Base-by-base conservation (phyloP, 2,113 vertebrate genomes). In the Dinomys branickii region DNA sequence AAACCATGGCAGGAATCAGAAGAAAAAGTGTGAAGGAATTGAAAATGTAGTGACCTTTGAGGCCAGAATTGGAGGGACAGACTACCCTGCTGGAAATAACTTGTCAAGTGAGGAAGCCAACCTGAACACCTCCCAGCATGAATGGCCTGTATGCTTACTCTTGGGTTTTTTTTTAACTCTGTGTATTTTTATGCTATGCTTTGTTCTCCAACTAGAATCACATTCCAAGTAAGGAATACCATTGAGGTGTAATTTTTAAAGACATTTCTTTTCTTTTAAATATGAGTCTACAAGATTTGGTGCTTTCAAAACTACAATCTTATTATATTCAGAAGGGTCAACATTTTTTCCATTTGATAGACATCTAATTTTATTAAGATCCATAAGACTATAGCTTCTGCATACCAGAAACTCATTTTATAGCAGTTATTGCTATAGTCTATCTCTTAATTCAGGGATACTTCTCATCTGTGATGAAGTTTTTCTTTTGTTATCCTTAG, bases 331-430 rank as follows among this genome's bases (percentile, higher is more conserved):
- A 92, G 14, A 52, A 71, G 22, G 22, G 59, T 88, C 58, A 93
- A 87, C n/a, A 78, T 7, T 63, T 94, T 91, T 78, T 81, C 33
- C 91, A 92, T 75, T 83, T 88, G 54, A 94, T 91, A 59, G 78
- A 91, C 82, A 94, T 73, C n/a, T 89, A 41, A 67, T 96, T 94
- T 96, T 96, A 88, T 84, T 50, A 91, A 94, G 88, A 96, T 89
- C 73, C 44, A 4, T 91, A 96, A 87, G 35, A 90, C 41, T 69
- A 83, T 12, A 59, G 11, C 75, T 17, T 52, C 59, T 19, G 52
- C 56, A 75, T 80, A 90, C 30, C 38, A 90, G 50, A 95, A 90
- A 89, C 13, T 92, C 58, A 82, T 93, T 94, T 90, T 28, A 71
- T 52, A 91, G 28, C 50, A 67, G 77, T 93, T 47, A 35, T 30